Evolutionary conservation across 2,797 vertebrate species (phyloP).

Genomic region (Dryobates pubescens): DNA sequence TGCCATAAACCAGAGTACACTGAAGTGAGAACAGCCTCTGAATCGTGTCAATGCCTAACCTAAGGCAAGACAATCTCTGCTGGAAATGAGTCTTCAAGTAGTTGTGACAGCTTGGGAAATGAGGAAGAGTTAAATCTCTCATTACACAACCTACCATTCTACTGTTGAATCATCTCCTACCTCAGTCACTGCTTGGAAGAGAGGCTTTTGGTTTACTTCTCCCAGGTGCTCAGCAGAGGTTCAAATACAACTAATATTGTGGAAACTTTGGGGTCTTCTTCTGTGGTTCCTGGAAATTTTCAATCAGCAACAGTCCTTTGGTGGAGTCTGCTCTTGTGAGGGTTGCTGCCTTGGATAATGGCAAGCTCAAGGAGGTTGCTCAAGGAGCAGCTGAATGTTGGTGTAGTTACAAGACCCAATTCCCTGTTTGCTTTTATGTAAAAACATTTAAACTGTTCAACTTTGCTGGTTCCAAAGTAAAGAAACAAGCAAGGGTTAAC

Average conservation of each 20-base stretch:
- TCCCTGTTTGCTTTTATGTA: neutral
- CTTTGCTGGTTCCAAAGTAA: neutral
- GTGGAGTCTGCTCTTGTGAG: neutral
- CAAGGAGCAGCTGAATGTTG: neutral
- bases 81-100: slow-evolving; percentile 3
- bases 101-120: neutral
- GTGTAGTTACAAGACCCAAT: neutral
- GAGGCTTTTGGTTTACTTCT: neutral
- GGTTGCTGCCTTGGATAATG: neutral
- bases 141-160: neutral
- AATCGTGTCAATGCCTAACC: neutral
- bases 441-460: neutral
- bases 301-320: neutral
- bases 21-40: neutral
- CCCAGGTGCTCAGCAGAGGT: neutral
- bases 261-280: neutral
- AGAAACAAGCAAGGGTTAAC: neutral
- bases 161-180: neutral
- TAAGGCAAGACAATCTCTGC: neutral
- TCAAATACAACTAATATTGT: neutral
- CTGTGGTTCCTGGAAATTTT: neutral
- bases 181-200: slow-evolving; percentile 1
- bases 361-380: too few relatives aligned
- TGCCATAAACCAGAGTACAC: neutral
- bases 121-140: neutral